Evolutionary conservation across 2,113 vertebrate species (phyloP), one percentile per base, ranked within the genome.

Genomic region (Ia io): DNA sequence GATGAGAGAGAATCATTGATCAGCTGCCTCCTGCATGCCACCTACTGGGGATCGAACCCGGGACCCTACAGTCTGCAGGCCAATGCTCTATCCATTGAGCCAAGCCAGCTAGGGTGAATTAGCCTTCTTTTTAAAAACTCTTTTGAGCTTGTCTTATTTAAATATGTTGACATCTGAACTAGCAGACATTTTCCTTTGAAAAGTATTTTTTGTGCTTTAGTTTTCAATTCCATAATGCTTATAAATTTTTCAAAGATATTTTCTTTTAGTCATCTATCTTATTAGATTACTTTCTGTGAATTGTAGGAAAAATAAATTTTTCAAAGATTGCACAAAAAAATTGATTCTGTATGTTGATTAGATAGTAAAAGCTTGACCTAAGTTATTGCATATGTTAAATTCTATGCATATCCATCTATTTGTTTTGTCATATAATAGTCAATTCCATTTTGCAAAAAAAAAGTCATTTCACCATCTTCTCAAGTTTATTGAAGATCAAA

Each of bases 341-440:
- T 61, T 42, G 9, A 77, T 85, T 63, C 23, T 91, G 1, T n/a
- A 8, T 88, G 3, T 70, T 84, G 74, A 77, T 84, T 82, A 69
- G 49, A 56, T 86, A 73, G 63, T 90, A 83, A 93, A 93, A 70
- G n/a, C 73, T 88, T 80, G 53, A 83, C 70, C 59, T 25, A 67
- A 53, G 14, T 80, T 94, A 82, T 56, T 84, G 6, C 12, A 65
- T 59, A 40, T 91, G 14, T 89, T 92, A 56, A 89, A 67, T 49
- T 93, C n/a, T 85, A 14, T 91, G 37, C 13, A 40, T 67, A 44
- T 91, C 4, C 22, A 4, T 69, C 16, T 32, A 30, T 94, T 93
- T 96, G 42, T 77, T 93, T 95, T 96, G 35, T 93, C 70, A 35
- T n/a, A 73, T 90, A 93, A 42, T 53, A 86, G 8, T 91, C 49